phyloP scores from a whole-genome alignment of 2,888 invertebrate genomes.

The Hofmannophila pseudospretella region DNA sequence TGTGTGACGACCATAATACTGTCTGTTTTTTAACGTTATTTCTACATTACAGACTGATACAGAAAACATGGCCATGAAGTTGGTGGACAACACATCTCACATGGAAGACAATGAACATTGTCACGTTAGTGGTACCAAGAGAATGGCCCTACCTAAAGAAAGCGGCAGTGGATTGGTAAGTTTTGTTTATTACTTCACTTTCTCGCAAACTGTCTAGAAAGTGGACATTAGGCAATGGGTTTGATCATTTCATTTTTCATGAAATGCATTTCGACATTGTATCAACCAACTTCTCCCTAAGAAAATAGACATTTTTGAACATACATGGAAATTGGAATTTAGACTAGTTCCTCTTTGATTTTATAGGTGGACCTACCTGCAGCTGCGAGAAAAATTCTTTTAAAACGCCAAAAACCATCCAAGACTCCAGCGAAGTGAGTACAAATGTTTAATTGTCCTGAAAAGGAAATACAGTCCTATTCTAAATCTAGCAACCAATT shows the following conservation, averaged over 20 bases:
- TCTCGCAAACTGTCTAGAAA: too few species aligned
- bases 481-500: too few species aligned
- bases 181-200: neutral
- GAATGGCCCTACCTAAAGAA: constrained; percentile 9
- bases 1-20: too few species aligned
- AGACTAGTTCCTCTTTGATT: neutral
- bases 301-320: too few species aligned
- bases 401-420: constrained; percentile 29
- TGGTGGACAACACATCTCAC: constrained; percentile 11
- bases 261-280: too few species aligned
- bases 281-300: too few species aligned
- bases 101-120: constrained; percentile 14
- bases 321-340: too few species aligned
- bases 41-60: constrained; percentile 17
- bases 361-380: constrained; percentile 35
- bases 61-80: constrained; percentile 12
- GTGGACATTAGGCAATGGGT: too few species aligned
- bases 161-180: constrained; percentile 17
- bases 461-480: too few species aligned
- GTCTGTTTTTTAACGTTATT: too few species aligned
- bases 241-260: too few species aligned
- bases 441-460: too few species aligned
- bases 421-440: constrained; percentile 5
- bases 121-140: constrained; percentile 17
- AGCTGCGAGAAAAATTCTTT: constrained; percentile 37